A percentile compares a stretch with the other conserved stretches of the same genome.
These are phyloP conservation scores for Murina feae DNA, from an alignment of 2,113 vertebrate species.

Conservation along the genomic window DNA sequence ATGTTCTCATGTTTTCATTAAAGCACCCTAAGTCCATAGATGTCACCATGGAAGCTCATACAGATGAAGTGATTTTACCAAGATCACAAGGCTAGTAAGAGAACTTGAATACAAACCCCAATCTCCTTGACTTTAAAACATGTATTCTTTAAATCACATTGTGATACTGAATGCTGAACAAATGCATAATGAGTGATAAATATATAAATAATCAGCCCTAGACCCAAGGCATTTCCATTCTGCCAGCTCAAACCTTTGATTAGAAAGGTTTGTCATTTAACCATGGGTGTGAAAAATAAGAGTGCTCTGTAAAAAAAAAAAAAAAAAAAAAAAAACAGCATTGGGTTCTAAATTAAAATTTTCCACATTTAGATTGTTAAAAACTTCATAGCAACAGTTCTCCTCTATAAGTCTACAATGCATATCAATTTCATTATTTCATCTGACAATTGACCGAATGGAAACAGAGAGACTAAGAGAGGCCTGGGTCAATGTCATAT, in stretches of 20 bases:
- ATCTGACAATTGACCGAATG: neutral
- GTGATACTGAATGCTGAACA: neutral
- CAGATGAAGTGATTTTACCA: neutral
- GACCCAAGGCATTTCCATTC: slow-evolving; percentile 69
- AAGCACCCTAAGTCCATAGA: neutral
- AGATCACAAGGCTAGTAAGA: neutral
- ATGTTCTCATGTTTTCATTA: neutral
- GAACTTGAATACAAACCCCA: neutral
- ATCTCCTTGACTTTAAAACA: neutral
- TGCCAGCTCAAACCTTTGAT: slow-evolving; percentile 76
- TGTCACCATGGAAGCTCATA: neutral
- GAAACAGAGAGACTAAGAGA: neutral
- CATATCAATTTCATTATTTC: neutral
- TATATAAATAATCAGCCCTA: neutral
- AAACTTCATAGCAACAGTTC: neutral
- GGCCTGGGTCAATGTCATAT: neutral
- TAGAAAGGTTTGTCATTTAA: slow-evolving; percentile 77
- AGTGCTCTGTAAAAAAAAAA: slow-evolving; percentile 74
- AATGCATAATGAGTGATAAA: neutral
- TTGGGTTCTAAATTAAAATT: slow-evolving; percentile 15
- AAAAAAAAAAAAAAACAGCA: slow-evolving; percentile 69
- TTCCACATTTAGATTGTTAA: neutral
- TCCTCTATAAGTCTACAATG: neutral
- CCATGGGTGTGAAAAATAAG: slow-evolving; percentile 74
- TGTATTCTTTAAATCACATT: neutral